Evolutionary conservation across 92 coral and sea anemone species (phyloP).

Genomic region (Ricordea florida): DNA sequence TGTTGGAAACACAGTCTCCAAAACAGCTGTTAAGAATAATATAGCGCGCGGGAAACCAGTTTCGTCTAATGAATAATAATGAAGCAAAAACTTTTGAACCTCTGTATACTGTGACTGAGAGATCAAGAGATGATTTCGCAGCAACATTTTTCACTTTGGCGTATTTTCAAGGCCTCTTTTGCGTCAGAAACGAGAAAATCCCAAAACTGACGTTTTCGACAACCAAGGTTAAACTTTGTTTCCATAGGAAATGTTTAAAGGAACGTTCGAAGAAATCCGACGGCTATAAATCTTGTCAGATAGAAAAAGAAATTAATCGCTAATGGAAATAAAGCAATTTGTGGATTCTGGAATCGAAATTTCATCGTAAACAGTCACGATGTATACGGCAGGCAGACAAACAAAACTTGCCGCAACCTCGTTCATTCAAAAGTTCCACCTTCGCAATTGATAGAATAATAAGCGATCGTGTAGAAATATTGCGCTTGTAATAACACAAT

Average conservation of each 20-base stretch:
- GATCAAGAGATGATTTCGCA: background rate
- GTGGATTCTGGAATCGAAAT: constrained; percentile 36
- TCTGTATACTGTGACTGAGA: background rate
- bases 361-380: constrained; percentile 37
- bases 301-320: constrained; percentile 24
- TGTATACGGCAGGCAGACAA: too few relatives aligned
- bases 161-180: too few relatives aligned
- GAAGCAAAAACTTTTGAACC: background rate
- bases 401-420: background rate
- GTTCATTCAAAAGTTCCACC: constrained; percentile 9
- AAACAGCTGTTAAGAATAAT: constrained; percentile 37
- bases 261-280: background rate
- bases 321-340: constrained; percentile 35
- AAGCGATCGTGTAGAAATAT: background rate
- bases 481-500: background rate
- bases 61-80: constrained; percentile 19
- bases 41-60: constrained; percentile 44
- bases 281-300: constrained; percentile 14
- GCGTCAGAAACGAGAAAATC: background rate
- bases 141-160: background rate
- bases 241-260: background rate
- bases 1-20: background rate
- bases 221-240: background rate
- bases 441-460: background rate
- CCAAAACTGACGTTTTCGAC: background rate